Conservation (phyloP, 2,888 invertebrate genomes). For the Apocheima hispidaria region DNA sequence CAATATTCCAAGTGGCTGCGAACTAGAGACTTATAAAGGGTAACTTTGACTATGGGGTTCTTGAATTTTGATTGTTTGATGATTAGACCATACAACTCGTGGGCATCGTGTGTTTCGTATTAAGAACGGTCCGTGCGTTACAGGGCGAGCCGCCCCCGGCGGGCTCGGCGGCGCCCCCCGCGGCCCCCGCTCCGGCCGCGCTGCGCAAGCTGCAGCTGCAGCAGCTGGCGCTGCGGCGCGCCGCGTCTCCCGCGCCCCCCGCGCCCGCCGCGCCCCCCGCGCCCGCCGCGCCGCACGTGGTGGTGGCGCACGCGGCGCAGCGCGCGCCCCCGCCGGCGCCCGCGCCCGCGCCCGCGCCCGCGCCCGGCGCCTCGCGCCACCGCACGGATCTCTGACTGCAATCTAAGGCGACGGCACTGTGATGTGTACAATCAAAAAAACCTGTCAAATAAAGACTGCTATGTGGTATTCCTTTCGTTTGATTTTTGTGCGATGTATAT, state of each 20-base stretch:
- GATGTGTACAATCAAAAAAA: not conserved
- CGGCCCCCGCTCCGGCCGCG: conserved; percentile 56
- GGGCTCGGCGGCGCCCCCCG: conserved; percentile 76
- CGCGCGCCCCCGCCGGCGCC: conserved; percentile 70
- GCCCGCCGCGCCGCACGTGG: conserved; percentile 64
- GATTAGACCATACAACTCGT: too few species aligned
- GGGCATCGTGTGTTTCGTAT: too few species aligned
- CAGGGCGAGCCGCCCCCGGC: conserved; percentile 43
- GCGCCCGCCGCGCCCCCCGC: conserved; percentile 66
- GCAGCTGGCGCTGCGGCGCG: conserved; percentile 62
- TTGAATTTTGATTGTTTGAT: too few species aligned
- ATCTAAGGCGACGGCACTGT: not conserved
- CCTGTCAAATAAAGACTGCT: conserved; percentile 14
- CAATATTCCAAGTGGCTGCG: too few species aligned
- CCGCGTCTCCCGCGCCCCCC: conserved; percentile 42
- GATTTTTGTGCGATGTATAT: not conserved
- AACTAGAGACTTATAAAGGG: too few species aligned
- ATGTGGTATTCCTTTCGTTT: not conserved
- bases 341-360: conserved; percentile 70
- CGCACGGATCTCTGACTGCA: not conserved
- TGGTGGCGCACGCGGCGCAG: conserved; percentile 66
- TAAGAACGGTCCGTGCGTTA: too few species aligned
- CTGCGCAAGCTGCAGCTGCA: conserved; percentile 62
- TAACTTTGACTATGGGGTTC: too few species aligned
- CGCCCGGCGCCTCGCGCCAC: conserved; percentile 75